Conservation (phyloP, 2,888 invertebrate species). For the Tenthredo livida region DNA sequence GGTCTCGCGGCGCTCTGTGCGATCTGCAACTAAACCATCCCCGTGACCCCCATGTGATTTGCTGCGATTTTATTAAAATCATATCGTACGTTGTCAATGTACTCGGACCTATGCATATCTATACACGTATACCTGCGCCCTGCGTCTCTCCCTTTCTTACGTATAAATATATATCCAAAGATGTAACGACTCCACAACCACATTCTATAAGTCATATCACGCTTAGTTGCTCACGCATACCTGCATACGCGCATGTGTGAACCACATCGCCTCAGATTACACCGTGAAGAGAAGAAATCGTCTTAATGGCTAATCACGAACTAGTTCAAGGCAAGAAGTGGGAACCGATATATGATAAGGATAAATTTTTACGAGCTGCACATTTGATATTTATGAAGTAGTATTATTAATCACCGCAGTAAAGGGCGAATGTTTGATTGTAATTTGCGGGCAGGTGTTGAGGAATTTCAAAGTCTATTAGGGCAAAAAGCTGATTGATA, state of each 20-base stretch:
- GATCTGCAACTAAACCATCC: constrained; percentile 78
- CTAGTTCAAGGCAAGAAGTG: constrained; percentile 27
- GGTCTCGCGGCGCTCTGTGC: constrained; percentile 76
- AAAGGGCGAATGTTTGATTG: not conserved
- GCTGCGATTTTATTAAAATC: constrained; percentile 76
- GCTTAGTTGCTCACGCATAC: not conserved
- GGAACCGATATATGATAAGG: constrained; percentile 12
- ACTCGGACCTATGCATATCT: constrained; percentile 24
- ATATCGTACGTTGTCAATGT: constrained; percentile 62
- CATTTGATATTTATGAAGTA: not conserved
- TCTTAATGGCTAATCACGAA: constrained; percentile 37
- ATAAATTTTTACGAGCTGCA: not conserved
- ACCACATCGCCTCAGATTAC: not conserved
- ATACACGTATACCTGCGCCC: not conserved
- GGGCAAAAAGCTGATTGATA: constrained; percentile 35
- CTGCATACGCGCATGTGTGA: too few relatives aligned
- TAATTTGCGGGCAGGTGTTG: constrained; percentile 3
- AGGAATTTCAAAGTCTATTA: not conserved
- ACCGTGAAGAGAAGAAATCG: constrained; percentile 41
- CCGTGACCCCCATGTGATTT: constrained; percentile 72
- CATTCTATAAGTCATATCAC: not conserved
- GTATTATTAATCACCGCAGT: not conserved
- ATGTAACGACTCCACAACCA: not conserved
- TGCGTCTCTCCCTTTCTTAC: not conserved
- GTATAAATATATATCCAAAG: not conserved